Percentiles rank a stretch among this genome's conserved stretches.
Evolutionary conservation across 2,113 vertebrate genomes (phyloP).

Genomic region (Sarotherodon lohbergeri): DNA sequence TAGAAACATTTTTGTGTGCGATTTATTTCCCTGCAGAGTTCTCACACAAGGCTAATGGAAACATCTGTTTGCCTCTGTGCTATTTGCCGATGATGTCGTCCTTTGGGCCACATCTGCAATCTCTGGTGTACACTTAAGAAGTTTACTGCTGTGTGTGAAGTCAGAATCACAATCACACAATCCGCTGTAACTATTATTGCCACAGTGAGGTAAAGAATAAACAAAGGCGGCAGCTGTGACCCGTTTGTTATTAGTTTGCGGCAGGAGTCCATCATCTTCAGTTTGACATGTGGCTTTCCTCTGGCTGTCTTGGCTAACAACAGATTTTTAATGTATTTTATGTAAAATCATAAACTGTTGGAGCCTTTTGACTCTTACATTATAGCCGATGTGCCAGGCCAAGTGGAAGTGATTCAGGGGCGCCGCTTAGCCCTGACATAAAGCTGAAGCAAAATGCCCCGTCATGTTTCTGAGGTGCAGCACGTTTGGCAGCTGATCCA

Average conservation of each 20-base stretch:
- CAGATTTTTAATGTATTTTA: not conserved
- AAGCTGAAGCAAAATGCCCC: not conserved
- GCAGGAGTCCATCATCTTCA: not conserved
- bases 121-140: not conserved
- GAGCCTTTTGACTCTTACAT: not conserved
- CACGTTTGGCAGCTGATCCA: not conserved
- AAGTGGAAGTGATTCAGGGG: not conserved
- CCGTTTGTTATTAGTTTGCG: not conserved
- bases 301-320: not conserved
- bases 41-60: not conserved
- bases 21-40: not conserved
- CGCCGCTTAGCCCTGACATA: not conserved
- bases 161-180: not conserved
- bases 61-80: not conserved
- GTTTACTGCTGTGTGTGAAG: not conserved
- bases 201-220: not conserved
- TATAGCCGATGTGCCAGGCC: not conserved
- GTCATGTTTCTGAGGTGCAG: not conserved
- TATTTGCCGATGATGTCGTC: conserved; percentile 13
- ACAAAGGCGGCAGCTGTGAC: not conserved
- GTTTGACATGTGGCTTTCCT: not conserved
- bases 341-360: not conserved
- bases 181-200: not conserved
- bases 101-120: not conserved
- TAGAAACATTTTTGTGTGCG: not conserved